These are phyloP conservation scores for Babylonia areolata DNA, from an alignment of 1,140 invertebrate species.

Conservation along the genomic window DNA sequence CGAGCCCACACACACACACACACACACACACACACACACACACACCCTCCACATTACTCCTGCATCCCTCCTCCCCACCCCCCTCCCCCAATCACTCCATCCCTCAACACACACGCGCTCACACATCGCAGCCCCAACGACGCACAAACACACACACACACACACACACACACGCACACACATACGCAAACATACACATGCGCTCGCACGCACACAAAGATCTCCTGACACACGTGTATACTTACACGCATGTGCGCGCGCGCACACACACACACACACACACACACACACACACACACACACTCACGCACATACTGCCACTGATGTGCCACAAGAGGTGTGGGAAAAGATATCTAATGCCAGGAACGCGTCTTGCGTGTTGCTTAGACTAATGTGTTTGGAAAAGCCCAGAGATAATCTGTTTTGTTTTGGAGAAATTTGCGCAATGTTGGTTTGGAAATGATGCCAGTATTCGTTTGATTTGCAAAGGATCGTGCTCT, in stretches of 20 bases:
- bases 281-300: constrained; percentile 11
- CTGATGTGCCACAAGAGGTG: too few relatives aligned
- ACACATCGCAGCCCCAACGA: not conserved
- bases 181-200: not conserved
- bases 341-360: too few relatives aligned
- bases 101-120: not conserved
- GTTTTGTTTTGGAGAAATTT: too few relatives aligned
- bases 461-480: too few relatives aligned
- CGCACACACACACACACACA: not conserved
- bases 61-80: too few relatives aligned
- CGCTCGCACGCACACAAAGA: not conserved
- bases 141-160: not conserved
- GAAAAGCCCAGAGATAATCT: too few relatives aligned
- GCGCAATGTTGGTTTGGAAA: too few relatives aligned
- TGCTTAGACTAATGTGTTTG: too few relatives aligned
- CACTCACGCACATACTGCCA: not conserved
- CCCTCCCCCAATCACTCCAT: too few relatives aligned
- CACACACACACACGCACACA: not conserved
- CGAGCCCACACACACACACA: not conserved
- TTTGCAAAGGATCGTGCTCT: too few relatives aligned
- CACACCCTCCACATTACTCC: too few relatives aligned
- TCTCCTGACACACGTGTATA: not conserved
- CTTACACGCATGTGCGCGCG: not conserved
- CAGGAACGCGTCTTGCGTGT: too few relatives aligned
- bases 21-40: not conserved